These are phyloP conservation scores for Daboia siamensis DNA, from an alignment of 2,113 vertebrate species.

Conservation along the genomic window DNA sequence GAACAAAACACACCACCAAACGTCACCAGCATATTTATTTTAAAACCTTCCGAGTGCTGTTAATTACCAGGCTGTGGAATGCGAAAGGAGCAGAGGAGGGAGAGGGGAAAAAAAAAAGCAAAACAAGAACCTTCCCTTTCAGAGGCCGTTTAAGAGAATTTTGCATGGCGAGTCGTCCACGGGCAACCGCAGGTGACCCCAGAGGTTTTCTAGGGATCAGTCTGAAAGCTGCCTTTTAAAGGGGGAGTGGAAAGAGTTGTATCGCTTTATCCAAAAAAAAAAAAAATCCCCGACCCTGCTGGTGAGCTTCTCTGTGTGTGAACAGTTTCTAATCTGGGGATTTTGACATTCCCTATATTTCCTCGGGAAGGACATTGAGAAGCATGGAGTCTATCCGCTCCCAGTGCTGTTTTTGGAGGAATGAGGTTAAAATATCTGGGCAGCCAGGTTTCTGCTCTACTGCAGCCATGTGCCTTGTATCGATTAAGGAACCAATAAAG, in stretches of 20 bases:
- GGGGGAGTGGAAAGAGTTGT: background rate
- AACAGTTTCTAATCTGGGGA: background rate
- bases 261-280: background rate
- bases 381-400: too few species aligned
- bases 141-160: background rate
- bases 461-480: too few species aligned
- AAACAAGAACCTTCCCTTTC: background rate
- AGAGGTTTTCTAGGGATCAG: background rate
- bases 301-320: background rate
- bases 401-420: background rate
- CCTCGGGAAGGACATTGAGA: background rate
- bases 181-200: background rate
- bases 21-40: conserved; percentile 10
- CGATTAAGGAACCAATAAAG: background rate
- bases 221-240: background rate
- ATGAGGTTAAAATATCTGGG: background rate
- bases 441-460: background rate
- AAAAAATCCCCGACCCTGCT: background rate
- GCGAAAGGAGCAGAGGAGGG: background rate
- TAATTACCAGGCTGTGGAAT: conserved; percentile 40
- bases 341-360: background rate
- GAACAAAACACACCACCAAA: conserved; percentile 40
- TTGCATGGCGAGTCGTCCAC: background rate
- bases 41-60: conserved; percentile 36
- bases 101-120: background rate